These are phyloP conservation scores for Drosophila antonietae DNA, from an alignment of 2,888 invertebrate genomes.

Conservation along the genomic window DNA sequence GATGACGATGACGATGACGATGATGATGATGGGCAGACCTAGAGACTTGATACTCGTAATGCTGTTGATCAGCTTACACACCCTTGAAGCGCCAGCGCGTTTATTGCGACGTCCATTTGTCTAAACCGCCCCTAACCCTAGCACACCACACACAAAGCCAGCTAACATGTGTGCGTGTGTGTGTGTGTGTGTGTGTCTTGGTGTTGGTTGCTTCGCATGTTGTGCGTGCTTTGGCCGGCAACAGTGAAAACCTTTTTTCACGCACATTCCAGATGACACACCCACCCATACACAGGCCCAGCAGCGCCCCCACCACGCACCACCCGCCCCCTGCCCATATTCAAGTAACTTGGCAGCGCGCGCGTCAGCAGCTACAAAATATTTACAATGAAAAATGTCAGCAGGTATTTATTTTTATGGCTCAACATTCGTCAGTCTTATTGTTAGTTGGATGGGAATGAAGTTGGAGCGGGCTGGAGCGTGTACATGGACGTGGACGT, in stretches of 20 bases:
- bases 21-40: constrained; percentile 15
- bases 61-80: constrained; percentile 75
- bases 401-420: constrained; percentile 81
- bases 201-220: constrained; percentile 25
- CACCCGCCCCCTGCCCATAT: constrained; percentile 46
- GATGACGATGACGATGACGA: background rate
- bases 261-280: constrained; percentile 50
- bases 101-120: constrained; percentile 70
- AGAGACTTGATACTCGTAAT: constrained; percentile 56
- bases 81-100: constrained; percentile 49
- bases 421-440: constrained; percentile 78
- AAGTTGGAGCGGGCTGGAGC: background rate
- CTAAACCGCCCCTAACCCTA: constrained; percentile 35
- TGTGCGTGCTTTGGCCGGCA: constrained; percentile 50
- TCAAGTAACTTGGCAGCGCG: constrained; percentile 58
- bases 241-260: constrained; percentile 57
- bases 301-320: background rate
- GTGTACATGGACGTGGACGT: background rate
- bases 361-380: constrained; percentile 78
- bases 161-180: constrained; percentile 5
- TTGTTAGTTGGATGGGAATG: constrained; percentile 63
- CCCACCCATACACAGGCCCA: constrained; percentile 26
- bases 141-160: background rate
- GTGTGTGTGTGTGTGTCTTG: background rate
- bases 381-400: constrained; percentile 81